These are phyloP conservation scores for Equus przewalskii DNA, from an alignment of 2,113 vertebrate genomes.

Conservation along the genomic window DNA sequence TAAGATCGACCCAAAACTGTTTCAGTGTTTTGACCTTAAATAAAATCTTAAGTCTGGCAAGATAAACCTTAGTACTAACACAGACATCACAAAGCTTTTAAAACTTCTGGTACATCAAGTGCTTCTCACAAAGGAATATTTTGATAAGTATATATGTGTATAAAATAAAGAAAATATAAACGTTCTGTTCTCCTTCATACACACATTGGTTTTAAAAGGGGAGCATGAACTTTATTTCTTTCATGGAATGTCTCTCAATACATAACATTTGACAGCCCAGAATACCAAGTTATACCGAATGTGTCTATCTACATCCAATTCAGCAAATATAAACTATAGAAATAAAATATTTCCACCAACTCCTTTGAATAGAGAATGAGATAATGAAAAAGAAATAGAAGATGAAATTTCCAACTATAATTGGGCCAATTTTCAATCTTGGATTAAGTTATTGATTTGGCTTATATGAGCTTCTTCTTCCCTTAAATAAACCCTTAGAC, in stretches of 20 bases:
- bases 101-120: background rate
- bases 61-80: background rate
- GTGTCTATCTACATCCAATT: background rate
- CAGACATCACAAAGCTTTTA: conserved; percentile 34
- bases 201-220: background rate
- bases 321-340: background rate
- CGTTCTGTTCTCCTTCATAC: background rate
- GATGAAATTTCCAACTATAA: background rate
- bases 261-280: background rate
- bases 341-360: background rate
- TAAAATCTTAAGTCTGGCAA: background rate
- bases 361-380: background rate
- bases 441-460: background rate
- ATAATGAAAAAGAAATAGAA: conserved; percentile 24
- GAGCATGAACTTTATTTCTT: background rate
- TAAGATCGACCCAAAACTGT: background rate
- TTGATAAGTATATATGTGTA: background rate
- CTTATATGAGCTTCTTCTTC: background rate
- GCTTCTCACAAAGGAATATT: conserved; percentile 30
- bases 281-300: background rate
- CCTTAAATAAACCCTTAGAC: background rate
- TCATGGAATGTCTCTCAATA: background rate
- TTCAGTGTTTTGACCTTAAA: background rate
- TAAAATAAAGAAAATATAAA: background rate
- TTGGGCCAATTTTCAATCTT: background rate